Conservation (phyloP, 2,888 invertebrate species). For the Hypena proboscidalis region DNA sequence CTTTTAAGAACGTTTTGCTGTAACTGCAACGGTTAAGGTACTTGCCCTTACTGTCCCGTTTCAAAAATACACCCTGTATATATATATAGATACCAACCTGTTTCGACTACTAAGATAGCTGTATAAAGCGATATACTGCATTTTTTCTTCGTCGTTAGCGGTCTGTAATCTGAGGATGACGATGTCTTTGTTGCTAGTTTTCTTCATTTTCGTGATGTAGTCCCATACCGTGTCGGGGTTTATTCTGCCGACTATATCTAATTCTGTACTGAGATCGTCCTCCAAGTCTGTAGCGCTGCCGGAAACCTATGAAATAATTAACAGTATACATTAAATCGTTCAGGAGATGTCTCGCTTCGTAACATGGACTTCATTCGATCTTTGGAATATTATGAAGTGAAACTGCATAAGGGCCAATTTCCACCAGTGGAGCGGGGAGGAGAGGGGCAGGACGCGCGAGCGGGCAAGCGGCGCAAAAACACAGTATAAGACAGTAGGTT, state of each 20-base stretch:
- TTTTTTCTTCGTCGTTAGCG: constrained; percentile 92
- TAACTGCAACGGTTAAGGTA: too few relatives aligned
- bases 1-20: too few relatives aligned
- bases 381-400: too few relatives aligned
- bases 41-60: too few relatives aligned
- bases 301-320: constrained; percentile 68
- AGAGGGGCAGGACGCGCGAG: too few relatives aligned
- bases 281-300: constrained; percentile 88
- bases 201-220: constrained; percentile 95
- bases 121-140: constrained; percentile 93
- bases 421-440: too few relatives aligned
- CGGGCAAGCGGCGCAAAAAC: too few relatives aligned
- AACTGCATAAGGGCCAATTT: too few relatives aligned
- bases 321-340: background rate
- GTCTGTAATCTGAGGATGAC: constrained; percentile 93
- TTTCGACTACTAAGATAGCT: constrained; percentile 94
- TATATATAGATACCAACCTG: constrained; percentile 69
- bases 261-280: constrained; percentile 90
- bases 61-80: too few relatives aligned
- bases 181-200: constrained; percentile 94
- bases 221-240: constrained; percentile 96
- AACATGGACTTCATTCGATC: too few relatives aligned
- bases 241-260: constrained; percentile 96
- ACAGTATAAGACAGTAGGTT: too few relatives aligned
- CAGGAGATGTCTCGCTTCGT: too few relatives aligned